These are phyloP conservation scores for Peromyscus melanophrys DNA, from an alignment of 2,797 vertebrate species.

Conservation along the genomic window DNA sequence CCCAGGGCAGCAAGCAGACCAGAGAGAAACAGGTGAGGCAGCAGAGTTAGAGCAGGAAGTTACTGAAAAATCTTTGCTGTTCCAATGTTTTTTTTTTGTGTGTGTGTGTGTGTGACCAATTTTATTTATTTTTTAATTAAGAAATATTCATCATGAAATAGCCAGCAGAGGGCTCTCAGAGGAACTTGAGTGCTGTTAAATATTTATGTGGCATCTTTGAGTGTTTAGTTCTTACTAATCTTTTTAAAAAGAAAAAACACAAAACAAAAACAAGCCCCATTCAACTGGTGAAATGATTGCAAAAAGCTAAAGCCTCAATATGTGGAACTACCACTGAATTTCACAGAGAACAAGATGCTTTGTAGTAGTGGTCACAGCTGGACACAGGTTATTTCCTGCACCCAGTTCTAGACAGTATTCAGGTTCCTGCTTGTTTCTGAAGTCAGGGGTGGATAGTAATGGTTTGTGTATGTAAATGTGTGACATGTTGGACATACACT, in stretches of 20 bases:
- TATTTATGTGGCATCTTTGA: background rate
- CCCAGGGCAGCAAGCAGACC: background rate
- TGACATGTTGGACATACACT: background rate
- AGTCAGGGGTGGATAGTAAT: background rate
- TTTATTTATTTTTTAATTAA: background rate
- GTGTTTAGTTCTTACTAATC: background rate
- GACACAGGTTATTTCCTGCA: background rate
- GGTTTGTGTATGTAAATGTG: background rate
- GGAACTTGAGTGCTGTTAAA: background rate
- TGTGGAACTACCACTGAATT: background rate
- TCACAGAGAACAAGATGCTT: conserved; percentile 21
- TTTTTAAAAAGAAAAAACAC: background rate
- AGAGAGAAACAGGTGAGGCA: background rate
- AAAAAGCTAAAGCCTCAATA: background rate
- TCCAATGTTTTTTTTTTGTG: background rate
- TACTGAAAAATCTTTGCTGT: background rate
- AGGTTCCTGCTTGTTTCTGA: background rate
- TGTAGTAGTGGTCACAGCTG: conserved; percentile 49
- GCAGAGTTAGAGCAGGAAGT: background rate
- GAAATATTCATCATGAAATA: background rate
- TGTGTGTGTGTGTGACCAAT: background rate
- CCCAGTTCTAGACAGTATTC: background rate
- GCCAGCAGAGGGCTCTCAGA: conserved; percentile 67
- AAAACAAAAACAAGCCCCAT: background rate
- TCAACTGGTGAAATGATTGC: background rate